Conservation (phyloP, 2,113 vertebrate genomes). For the Pachyramphus minor region DNA sequence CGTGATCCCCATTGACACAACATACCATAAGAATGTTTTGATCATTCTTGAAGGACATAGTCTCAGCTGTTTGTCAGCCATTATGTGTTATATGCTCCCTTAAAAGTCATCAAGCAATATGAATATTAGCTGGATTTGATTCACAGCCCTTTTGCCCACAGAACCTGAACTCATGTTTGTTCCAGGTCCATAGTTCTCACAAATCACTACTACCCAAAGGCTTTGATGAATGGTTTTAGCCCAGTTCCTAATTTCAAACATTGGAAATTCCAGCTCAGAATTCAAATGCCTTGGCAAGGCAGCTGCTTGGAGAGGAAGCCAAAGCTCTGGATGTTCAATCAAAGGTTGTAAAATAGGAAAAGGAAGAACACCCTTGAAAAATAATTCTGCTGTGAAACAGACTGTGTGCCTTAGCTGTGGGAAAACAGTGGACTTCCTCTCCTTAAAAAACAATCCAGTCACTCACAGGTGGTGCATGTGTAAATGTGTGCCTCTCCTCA, state of each 20-base stretch:
- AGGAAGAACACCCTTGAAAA: conserved; percentile 52
- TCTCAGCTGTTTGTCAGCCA: not conserved
- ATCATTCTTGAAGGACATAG: not conserved
- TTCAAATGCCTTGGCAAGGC: conserved; percentile 34
- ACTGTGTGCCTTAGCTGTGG: not conserved
- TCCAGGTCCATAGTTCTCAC: not conserved
- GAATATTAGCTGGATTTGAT: not conserved
- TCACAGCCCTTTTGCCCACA: not conserved
- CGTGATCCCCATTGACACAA: not conserved
- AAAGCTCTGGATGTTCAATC: conserved; percentile 45
- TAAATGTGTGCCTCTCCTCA: not conserved
- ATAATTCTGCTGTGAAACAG: conserved; percentile 2
- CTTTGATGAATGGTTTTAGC: conserved; percentile 12
- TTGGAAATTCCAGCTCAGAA: conserved; percentile 58
- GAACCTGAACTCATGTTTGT: not conserved
- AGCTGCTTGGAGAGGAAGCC: conserved; percentile 43
- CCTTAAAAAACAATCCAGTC: not conserved
- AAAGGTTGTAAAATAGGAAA: conserved; percentile 47
- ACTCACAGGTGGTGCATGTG: not conserved
- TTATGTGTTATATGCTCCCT: not conserved
- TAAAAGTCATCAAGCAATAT: not conserved
- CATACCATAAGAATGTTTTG: not conserved
- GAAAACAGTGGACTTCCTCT: conserved; percentile 7
- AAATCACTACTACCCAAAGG: not conserved
- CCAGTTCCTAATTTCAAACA: conserved; percentile 23